A percentile compares a stretch with the other conserved stretches of the same genome.
These are phyloP conservation scores for Eurystomus glaucurus DNA, from an alignment of 2,797 vertebrate genomes.

Conservation along the genomic window DNA sequence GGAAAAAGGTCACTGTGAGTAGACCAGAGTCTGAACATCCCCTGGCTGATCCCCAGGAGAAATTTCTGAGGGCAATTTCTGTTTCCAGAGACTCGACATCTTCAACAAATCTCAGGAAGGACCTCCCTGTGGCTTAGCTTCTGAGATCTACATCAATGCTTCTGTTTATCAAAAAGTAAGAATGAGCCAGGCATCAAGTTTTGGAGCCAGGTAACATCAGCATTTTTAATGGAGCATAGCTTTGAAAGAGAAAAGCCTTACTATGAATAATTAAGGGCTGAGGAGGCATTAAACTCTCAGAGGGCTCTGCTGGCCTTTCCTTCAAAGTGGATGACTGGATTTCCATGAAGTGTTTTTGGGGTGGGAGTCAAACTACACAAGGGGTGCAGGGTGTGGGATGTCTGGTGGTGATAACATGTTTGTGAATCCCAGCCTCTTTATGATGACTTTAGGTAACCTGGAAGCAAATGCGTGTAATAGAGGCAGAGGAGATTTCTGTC, in stretches of 20 bases:
- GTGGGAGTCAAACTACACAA: neutral
- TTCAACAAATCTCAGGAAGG: neutral
- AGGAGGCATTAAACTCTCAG: neutral
- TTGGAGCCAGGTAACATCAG: constrained; percentile 33
- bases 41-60: neutral
- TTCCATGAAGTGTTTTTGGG: neutral
- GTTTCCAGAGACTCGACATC: neutral
- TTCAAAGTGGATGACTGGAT: neutral
- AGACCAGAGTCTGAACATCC: neutral
- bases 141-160: neutral
- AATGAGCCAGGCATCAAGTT: neutral
- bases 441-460: neutral
- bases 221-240: neutral
- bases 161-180: neutral
- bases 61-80: neutral
- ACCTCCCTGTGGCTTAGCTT: neutral
- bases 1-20: neutral
- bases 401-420: neutral
- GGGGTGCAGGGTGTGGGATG: neutral
- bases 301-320: neutral
- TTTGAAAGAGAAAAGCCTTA: constrained; percentile 15
- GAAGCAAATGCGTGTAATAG: neutral
- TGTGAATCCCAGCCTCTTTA: neutral
- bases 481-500: neutral
- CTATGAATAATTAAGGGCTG: constrained; percentile 29